Percentiles rank a stretch among this genome's conserved stretches.
phyloP scores from a whole-genome alignment of 2,888 invertebrate genomes.

The Deilephila elpenor region DNA sequence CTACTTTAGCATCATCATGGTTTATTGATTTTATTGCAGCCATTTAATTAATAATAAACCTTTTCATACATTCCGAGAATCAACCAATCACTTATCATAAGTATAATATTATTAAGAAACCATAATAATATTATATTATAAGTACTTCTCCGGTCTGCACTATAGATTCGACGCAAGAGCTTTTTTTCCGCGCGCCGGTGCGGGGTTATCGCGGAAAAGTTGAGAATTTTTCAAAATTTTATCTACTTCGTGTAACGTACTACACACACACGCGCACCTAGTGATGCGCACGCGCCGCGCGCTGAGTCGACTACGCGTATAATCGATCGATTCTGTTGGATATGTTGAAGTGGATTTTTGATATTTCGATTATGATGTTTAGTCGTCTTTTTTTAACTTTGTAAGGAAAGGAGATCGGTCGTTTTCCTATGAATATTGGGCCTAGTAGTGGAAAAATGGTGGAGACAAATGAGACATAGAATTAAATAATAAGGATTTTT shows the following conservation, averaged over 20 bases:
- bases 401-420: too few relatives aligned
- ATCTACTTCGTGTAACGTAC: conserved; percentile 73
- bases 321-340: conserved; percentile 52
- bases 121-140: conserved; percentile 10
- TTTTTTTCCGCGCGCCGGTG: conserved; percentile 73
- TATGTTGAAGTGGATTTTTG: background rate
- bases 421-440: too few relatives aligned
- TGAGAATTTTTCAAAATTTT: conserved; percentile 84
- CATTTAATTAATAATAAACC: too few relatives aligned
- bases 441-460: too few relatives aligned
- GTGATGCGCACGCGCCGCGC: conserved; percentile 56
- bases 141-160: conserved; percentile 38
- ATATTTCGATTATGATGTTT: background rate
- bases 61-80: too few relatives aligned
- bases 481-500: too few relatives aligned
- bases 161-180: conserved; percentile 68
- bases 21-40: too few relatives aligned
- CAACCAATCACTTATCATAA: background rate
- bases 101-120: background rate
- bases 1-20: too few relatives aligned
- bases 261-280: conserved; percentile 63
- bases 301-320: background rate
- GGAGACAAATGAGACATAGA: too few relatives aligned
- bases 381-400: too few relatives aligned
- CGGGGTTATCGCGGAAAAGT: conserved; percentile 85